These are phyloP conservation scores for Achatina immaculata DNA, from an alignment of 1,140 invertebrate genomes.

Conservation along the genomic window DNA sequence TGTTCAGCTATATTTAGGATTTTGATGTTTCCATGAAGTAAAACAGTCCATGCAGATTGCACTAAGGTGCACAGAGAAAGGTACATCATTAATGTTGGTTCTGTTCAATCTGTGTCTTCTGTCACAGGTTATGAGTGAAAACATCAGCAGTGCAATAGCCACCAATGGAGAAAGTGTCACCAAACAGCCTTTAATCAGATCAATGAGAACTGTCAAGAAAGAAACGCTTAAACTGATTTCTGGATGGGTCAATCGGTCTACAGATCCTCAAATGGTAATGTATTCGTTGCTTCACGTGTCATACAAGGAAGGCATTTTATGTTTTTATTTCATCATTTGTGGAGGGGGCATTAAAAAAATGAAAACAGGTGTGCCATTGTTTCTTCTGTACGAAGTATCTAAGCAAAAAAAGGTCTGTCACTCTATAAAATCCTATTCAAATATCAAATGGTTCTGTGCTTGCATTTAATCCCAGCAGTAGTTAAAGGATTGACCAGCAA, in stretches of 20 bases:
- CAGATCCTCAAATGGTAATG: conserved; percentile 80
- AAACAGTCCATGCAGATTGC: no score
- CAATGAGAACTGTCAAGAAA: conserved; percentile 98
- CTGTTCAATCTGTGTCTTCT: neutral
- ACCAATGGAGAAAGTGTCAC: conserved; percentile 95
- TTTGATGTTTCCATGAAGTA: no score
- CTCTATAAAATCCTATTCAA: no score
- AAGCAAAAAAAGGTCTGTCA: no score
- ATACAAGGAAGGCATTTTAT: neutral
- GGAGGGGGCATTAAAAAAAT: neutral
- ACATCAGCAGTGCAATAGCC: conserved; percentile 95
- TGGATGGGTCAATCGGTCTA: conserved; percentile 94
- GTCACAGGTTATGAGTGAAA: conserved; percentile 85
- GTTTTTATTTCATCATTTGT: neutral
- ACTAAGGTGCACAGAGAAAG: no score
- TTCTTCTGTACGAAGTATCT: no score
- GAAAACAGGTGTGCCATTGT: no score
- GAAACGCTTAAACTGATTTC: conserved; percentile 99
- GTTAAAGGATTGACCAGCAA: no score
- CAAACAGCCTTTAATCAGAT: conserved; percentile 97
- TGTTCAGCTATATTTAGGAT: no score
- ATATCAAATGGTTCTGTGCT: no score
- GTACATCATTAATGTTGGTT: no score
- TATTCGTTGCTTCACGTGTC: neutral
- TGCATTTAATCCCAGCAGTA: no score